phyloP scores from a whole-genome alignment of 2,113 vertebrate species.

The Leucosticte australis region DNA sequence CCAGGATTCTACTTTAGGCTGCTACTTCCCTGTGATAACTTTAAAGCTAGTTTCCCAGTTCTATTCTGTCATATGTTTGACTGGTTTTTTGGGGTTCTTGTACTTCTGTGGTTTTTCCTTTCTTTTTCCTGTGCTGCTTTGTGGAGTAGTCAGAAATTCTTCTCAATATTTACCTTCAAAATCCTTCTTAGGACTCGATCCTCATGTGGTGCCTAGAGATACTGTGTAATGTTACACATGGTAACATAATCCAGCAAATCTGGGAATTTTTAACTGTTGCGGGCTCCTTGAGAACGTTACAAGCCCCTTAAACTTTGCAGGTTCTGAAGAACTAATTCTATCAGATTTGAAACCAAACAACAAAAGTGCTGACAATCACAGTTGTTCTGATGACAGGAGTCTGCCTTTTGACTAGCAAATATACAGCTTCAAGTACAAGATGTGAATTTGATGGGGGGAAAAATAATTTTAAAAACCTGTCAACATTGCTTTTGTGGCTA shows the following conservation, averaged over 20 bases:
- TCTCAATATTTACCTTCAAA: neutral
- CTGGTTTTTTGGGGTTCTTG: neutral
- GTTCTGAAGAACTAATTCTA: neutral
- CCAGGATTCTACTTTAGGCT: neutral
- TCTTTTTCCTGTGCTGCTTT: neutral
- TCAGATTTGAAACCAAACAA: neutral
- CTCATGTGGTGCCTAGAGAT: neutral
- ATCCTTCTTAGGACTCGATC: neutral
- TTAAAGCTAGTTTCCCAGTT: neutral
- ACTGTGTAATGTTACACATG: accelerated
- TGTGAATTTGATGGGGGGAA: accelerated
- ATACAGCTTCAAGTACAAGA: neutral
- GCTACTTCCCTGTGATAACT: neutral
- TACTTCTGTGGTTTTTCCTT: neutral
- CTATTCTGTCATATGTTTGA: neutral
- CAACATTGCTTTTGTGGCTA: neutral
- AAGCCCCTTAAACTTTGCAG: neutral
- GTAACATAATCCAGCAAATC: neutral
- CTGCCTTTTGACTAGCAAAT: neutral
- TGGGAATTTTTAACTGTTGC: neutral
- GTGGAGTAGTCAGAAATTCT: neutral
- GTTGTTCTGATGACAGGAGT: neutral
- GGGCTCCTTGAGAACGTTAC: neutral
- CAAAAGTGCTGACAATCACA: neutral
- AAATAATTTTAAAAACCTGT: neutral